These are phyloP conservation scores for Anoncus sp. DNA, from an alignment of 2,888 invertebrate genomes.

Conservation along the genomic window DNA sequence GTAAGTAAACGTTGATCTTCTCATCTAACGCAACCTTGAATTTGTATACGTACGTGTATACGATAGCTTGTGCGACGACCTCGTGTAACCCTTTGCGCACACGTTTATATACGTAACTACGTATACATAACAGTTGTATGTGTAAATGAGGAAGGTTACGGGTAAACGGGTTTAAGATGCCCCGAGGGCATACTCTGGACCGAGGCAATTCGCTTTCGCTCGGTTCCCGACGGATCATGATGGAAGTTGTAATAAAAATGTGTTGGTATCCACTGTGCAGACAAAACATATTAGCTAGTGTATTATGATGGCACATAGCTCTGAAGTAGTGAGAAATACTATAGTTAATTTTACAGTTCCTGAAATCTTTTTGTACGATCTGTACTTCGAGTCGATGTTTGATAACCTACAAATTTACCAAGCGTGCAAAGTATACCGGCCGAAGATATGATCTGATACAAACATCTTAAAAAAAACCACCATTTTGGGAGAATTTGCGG, in stretches of 20 bases:
- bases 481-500: too few relatives aligned
- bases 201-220: conserved; percentile 73
- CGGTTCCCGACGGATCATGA: conserved; percentile 62
- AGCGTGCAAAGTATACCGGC: not conserved
- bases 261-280: not conserved
- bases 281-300: conserved; percentile 1
- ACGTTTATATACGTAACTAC: conserved; percentile 38
- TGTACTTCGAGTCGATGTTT: not conserved
- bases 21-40: conserved; percentile 40
- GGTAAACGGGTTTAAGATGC: conserved; percentile 76
- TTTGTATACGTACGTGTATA: not conserved
- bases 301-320: not conserved
- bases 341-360: not conserved
- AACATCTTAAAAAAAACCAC: too few relatives aligned
- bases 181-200: conserved; percentile 61
- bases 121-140: conserved; percentile 29
- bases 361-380: not conserved
- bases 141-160: conserved; percentile 75
- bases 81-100: conserved; percentile 63
- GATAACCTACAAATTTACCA: not conserved
- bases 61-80: conserved; percentile 46
- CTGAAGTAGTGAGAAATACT: not conserved
- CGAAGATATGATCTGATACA: too few relatives aligned
- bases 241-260: not conserved
- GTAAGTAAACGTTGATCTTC: conserved; percentile 57